A percentile compares a stretch with the other conserved stretches of the same genome.
phyloP scores from a whole-genome alignment of 2,113 vertebrate genomes.

The Toxotes jaculatrix region DNA sequence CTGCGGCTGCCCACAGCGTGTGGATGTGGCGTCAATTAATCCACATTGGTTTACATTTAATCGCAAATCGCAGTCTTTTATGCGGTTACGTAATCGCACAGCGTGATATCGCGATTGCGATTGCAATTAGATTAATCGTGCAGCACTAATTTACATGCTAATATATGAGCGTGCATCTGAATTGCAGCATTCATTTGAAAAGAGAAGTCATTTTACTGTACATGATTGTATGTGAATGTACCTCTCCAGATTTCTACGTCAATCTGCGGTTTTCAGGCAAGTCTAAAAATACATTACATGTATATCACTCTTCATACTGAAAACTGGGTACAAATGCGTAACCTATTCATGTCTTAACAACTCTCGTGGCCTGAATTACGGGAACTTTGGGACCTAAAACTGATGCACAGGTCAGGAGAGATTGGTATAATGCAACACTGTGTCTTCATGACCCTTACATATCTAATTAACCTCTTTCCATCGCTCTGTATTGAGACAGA shows the following conservation, averaged over 20 bases:
- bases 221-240: neutral
- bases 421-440: neutral
- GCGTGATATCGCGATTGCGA: too few species aligned
- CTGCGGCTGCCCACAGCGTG: too few species aligned
- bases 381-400: neutral
- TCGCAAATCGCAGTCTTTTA: too few species aligned
- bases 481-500: neutral
- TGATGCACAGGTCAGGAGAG: neutral
- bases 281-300: too few species aligned
- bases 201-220: too few species aligned
- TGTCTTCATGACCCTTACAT: neutral
- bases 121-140: too few species aligned
- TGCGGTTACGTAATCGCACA: too few species aligned
- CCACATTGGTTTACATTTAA: too few species aligned
- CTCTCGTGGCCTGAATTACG: neutral
- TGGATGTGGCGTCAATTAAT: too few species aligned
- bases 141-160: too few species aligned
- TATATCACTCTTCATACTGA: neutral
- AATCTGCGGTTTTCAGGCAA: neutral
- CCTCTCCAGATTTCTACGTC: neutral
- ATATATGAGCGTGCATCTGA: neutral
- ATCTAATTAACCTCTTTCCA: conserved; percentile 37
- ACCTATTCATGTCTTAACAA: neutral
- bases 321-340: neutral
- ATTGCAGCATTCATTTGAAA: too few species aligned